A percentile compares a stretch with the other conserved stretches of the same genome.
Conservation (phyloP, 2,888 invertebrate species). For the Hedya salicella region DNA sequence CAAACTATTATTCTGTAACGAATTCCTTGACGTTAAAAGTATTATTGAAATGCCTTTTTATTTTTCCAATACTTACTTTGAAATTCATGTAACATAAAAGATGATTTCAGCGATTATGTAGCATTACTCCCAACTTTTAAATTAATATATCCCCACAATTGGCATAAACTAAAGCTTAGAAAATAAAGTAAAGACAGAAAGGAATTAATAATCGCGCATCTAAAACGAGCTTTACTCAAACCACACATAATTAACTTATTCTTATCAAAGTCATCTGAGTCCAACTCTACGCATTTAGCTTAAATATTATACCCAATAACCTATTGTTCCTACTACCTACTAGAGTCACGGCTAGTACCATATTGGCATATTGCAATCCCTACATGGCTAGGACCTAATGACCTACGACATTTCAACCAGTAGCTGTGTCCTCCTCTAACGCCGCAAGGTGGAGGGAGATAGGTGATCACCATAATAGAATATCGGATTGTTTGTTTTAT, state of each 20-base stretch:
- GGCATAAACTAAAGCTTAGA: no score
- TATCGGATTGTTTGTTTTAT: slow-evolving; percentile 78
- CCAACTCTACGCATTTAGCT: slow-evolving; percentile 71
- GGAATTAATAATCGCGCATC: background rate
- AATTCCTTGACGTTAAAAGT: slow-evolving; percentile 3
- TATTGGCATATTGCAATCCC: slow-evolving; percentile 83
- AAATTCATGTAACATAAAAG: no score
- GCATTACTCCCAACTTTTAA: no score
- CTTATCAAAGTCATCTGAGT: slow-evolving; percentile 75
- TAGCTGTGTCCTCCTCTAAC: slow-evolving; percentile 65
- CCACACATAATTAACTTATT: slow-evolving; percentile 62
- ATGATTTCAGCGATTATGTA: no score
- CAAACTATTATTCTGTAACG: slow-evolving; percentile 16
- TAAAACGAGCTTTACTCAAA: slow-evolving; percentile 4
- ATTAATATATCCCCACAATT: no score
- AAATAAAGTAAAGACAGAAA: no score
- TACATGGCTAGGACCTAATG: slow-evolving; percentile 83
- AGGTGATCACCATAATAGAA: slow-evolving; percentile 77
- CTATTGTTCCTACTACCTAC: slow-evolving; percentile 73
- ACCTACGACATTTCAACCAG: slow-evolving; percentile 84
- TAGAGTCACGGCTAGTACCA: slow-evolving; percentile 80
- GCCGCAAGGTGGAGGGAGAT: slow-evolving; percentile 59
- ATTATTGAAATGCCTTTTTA: slow-evolving; percentile 1
- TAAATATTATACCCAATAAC: slow-evolving; percentile 67
- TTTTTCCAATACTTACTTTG: background rate